phyloP scores from a whole-genome alignment of 2,797 vertebrate species.

The Myripristis jacobus region DNA sequence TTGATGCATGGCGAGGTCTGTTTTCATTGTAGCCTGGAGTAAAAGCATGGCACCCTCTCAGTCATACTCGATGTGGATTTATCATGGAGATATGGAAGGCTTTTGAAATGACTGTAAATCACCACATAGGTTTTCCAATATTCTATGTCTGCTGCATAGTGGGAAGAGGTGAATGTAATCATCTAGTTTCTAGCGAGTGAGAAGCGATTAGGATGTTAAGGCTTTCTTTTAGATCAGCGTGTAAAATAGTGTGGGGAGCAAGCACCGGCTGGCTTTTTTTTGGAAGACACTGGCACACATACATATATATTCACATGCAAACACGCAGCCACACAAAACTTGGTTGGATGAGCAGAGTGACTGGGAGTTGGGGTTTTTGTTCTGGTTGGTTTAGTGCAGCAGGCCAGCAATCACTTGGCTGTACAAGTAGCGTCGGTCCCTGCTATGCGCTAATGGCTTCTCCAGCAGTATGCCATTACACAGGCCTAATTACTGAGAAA shows the following conservation, averaged over 20 bases:
- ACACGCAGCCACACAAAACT: not conserved
- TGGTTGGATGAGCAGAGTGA: slow-evolving; percentile 21
- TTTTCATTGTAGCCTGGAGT: slow-evolving; percentile 71
- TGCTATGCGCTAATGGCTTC: slow-evolving; percentile 33
- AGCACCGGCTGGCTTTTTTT: not conserved
- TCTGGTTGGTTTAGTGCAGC: slow-evolving; percentile 19
- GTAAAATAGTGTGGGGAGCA: slow-evolving; percentile 23
- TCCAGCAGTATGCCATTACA: slow-evolving; percentile 31
- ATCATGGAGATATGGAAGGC: slow-evolving; percentile 66
- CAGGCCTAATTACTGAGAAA: slow-evolving; percentile 47
- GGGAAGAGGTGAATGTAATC: slow-evolving; percentile 39
- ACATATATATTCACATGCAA: not conserved
- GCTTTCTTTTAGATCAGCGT: slow-evolving; percentile 24
- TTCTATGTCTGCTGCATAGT: slow-evolving; percentile 59
- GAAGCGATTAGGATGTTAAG: slow-evolving; percentile 54
- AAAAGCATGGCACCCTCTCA: slow-evolving; percentile 58
- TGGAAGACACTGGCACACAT: not conserved
- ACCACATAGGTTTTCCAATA: slow-evolving; percentile 70
- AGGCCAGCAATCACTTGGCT: slow-evolving; percentile 28
- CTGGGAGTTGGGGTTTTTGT: slow-evolving; percentile 10
- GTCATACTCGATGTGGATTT: slow-evolving; percentile 66
- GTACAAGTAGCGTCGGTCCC: slow-evolving; percentile 11
- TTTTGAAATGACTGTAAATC: slow-evolving; percentile 74
- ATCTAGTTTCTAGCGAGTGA: slow-evolving; percentile 46
- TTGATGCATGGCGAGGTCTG: slow-evolving; percentile 64